These are phyloP conservation scores for Tetramorium parvispinum DNA, from an alignment of 1,140 invertebrate species.

Conservation along the genomic window DNA sequence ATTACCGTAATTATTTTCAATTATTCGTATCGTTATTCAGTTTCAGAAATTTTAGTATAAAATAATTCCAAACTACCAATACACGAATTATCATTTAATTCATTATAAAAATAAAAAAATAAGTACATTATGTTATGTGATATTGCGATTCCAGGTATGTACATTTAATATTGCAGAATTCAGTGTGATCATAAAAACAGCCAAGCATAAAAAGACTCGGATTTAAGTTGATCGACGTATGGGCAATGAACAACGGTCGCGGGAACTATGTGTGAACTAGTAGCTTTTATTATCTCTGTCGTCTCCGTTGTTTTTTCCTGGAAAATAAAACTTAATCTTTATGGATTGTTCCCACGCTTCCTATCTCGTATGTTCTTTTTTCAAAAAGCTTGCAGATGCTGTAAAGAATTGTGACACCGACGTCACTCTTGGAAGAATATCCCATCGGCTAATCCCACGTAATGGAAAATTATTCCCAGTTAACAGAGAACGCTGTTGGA, in stretches of 20 bases:
- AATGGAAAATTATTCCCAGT: slow-evolving; percentile 21
- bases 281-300: background rate
- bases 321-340: background rate
- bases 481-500: background rate
- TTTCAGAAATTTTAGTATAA: background rate
- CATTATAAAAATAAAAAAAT: background rate
- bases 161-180: background rate
- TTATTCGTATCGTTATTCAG: background rate
- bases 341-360: background rate
- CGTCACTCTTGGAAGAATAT: background rate
- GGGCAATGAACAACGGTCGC: background rate
- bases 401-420: background rate
- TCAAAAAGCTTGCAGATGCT: background rate
- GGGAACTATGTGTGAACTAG: background rate
- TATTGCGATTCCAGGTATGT: background rate
- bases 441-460: background rate
- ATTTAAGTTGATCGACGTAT: background rate
- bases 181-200: background rate
- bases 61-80: background rate
- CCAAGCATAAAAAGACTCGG: background rate
- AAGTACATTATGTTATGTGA: background rate
- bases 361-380: background rate
- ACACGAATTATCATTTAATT: background rate
- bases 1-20: no score
- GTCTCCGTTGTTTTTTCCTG: background rate